phyloP scores from a whole-genome alignment of 1,140 invertebrate genomes.

The Drosophila fuyamai region DNA sequence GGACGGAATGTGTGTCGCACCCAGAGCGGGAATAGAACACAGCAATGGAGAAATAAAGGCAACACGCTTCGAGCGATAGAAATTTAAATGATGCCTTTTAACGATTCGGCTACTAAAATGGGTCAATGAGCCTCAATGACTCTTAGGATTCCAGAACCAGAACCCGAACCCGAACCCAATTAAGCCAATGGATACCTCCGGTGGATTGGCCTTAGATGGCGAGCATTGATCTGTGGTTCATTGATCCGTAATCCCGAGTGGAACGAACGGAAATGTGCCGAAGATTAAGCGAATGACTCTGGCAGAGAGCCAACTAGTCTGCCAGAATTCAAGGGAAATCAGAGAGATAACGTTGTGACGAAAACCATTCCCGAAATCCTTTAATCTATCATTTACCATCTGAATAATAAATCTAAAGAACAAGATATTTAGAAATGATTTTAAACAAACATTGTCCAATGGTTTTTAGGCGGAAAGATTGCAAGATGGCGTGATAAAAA shows the following conservation, averaged over 20 bases:
- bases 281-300: neutral
- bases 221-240: constrained; percentile 32
- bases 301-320: neutral
- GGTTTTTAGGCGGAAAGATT: no score
- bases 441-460: no score
- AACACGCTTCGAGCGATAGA: constrained; percentile 24
- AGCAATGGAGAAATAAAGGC: constrained; percentile 1
- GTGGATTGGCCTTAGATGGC: neutral
- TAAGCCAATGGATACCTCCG: constrained; percentile 19
- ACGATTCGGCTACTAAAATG: constrained; percentile 53
- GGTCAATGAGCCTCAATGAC: constrained; percentile 74
- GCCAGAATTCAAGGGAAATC: neutral
- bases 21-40: constrained; percentile 27
- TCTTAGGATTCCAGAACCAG: constrained; percentile 41
- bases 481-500: no score
- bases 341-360: neutral
- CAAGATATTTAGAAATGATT: no score
- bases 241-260: constrained; percentile 8
- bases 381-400: neutral
- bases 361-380: neutral
- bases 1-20: constrained; percentile 64
- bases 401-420: no score
- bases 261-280: neutral
- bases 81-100: constrained; percentile 48
- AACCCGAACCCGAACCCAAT: constrained; percentile 21